Base-by-base conservation (phyloP, 1,140 invertebrate genomes). In the Asobara japonica region DNA sequence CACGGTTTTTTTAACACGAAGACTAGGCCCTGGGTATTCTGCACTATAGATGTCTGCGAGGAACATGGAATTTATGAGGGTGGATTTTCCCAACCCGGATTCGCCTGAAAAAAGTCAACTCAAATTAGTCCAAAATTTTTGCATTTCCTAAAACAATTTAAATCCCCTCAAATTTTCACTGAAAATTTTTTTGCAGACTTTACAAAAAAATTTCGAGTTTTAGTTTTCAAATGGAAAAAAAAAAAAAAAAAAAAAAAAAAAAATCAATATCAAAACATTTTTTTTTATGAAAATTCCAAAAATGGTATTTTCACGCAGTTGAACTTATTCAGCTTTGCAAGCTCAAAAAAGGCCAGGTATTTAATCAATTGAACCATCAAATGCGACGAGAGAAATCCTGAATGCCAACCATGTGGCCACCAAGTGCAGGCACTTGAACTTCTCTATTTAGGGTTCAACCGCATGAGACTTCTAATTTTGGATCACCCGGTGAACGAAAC, bases 21-120 rank as follows among this genome's bases (percentile, higher is more conserved):
- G 91, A 80, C 95, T 97, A 0, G 96, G 96, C 10, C 96, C 96
- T 11, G 95, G 95, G 88, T 96, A 93, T 80, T 96, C 95, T 56
- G 91, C 88, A 79, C 95, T 96, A 87, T 98, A 98, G 77, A 98
- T 95, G 79, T 99, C 98, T 70, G 98, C 94, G 61, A 99, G 90
- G 89, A 99, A 99, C 91, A 99, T 94, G n/a, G 98, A 99, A 89
- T 99, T 99, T 83, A 99, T 98, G 78, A 99, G 89, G 7, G 98
- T 99, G 8, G 97, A 99, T 89, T 99, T 99, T 27, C 98, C 98
- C 29, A 99, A 89, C 10, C 98, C 98, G 22, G 96, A 97, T 89
- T 98, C 97, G 78, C 96, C 96, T 92, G 89, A 61, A 88, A 85
- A 81, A 65, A 76, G 11, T 41, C 4, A n/a, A n/a, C n/a, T n/a